Evolutionary conservation across 2,113 vertebrate species (phyloP).

Genomic region (Vombatus ursinus): DNA sequence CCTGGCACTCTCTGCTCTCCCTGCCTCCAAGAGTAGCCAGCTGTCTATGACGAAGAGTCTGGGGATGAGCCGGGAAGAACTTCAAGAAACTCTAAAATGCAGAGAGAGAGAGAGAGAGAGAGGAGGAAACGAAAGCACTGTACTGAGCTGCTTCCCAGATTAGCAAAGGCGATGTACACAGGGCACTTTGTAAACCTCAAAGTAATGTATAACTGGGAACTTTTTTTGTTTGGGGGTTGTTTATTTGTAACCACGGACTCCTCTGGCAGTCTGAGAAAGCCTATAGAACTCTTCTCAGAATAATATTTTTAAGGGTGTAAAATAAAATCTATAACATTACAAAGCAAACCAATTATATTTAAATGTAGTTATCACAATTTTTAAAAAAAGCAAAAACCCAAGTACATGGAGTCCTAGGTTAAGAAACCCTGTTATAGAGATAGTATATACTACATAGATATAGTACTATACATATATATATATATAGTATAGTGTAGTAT

Average conservation of each 20-base stretch:
- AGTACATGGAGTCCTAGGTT: neutral
- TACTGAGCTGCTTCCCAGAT: neutral
- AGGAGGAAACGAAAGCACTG: neutral
- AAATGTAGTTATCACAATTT: neutral
- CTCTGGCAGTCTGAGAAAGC: neutral
- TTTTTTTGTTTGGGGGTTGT: neutral
- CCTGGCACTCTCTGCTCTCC: neutral
- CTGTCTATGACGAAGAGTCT: neutral
- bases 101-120: neutral
- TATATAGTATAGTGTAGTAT: too few relatives aligned
- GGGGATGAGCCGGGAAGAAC: neutral
- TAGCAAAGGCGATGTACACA: neutral
- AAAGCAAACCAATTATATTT: neutral
- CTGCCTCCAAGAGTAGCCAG: neutral
- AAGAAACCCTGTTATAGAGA: neutral
- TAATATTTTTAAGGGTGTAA: neutral
- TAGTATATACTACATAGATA: too few relatives aligned
- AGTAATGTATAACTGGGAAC: neutral
- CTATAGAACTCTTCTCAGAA: neutral
- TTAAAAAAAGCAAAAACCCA: neutral
- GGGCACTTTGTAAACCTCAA: neutral
- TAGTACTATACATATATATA: too few relatives aligned
- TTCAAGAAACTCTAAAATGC: neutral
- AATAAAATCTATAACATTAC: neutral
- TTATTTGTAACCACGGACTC: neutral